phyloP scores from a whole-genome alignment of 1,140 invertebrate species.

The Coptotermes formosanus region DNA sequence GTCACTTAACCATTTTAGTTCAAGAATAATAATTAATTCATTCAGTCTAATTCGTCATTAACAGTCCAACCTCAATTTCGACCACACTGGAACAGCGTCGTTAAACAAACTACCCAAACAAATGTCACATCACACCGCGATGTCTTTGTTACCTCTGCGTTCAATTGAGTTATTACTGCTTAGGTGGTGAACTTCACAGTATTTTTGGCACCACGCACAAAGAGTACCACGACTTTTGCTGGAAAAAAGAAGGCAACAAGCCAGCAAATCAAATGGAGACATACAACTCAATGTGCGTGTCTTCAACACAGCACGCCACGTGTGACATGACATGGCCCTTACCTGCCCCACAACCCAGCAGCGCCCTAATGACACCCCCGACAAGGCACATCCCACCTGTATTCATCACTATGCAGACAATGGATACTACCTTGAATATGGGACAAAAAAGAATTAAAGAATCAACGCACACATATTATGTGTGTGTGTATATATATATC shows the following conservation, averaged over 20 bases:
- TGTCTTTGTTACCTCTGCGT: background rate
- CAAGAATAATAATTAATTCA: too few relatives aligned
- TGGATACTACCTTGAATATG: background rate
- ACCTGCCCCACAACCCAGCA: background rate
- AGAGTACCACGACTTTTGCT: background rate
- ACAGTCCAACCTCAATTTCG: too few relatives aligned
- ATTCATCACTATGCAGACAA: background rate
- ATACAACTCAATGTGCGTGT: background rate
- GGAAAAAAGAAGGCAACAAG: background rate
- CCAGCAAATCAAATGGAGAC: background rate
- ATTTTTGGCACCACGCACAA: background rate
- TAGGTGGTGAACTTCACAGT: background rate
- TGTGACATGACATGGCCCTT: conserved; percentile 14
- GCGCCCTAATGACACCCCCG: conserved; percentile 1
- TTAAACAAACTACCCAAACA: too few relatives aligned
- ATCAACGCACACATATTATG: background rate
- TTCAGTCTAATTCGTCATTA: too few relatives aligned
- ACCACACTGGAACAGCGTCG: too few relatives aligned
- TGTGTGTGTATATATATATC: background rate
- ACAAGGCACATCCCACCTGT: background rate
- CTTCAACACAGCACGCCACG: background rate
- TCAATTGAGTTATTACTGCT: background rate
- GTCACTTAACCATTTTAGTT: too few relatives aligned
- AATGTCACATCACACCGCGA: too few relatives aligned
- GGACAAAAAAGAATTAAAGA: background rate